Percentiles rank a stretch among this genome's conserved stretches.
Evolutionary conservation across 2,888 invertebrate species (phyloP).

Genomic region (Smittia aterrima): DNA sequence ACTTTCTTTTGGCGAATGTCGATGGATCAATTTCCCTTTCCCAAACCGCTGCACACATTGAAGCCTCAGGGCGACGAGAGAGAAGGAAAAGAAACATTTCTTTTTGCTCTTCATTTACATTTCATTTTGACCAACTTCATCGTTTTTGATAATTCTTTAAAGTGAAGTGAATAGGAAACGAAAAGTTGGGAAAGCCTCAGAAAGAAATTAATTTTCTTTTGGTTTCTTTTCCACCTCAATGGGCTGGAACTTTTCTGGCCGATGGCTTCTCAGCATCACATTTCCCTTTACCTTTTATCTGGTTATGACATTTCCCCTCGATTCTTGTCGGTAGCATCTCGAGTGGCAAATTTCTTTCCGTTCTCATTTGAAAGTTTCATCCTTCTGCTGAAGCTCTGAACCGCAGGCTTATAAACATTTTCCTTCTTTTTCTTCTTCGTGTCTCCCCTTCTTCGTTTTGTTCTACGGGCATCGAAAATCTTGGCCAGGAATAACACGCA

Average conservation of each 20-base stretch:
- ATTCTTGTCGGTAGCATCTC: neutral
- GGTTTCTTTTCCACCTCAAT: neutral
- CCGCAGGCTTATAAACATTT: no score
- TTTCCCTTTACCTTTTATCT: slow-evolving; percentile 1
- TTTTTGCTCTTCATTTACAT: no score
- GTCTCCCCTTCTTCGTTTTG: no score
- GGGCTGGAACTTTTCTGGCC: neutral
- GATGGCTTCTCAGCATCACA: neutral
- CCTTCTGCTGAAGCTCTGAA: neutral
- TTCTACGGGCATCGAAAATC: no score
- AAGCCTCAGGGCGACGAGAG: neutral
- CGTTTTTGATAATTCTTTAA: no score
- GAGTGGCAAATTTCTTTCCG: neutral
- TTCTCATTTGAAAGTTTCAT: neutral
- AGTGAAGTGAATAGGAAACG: no score
- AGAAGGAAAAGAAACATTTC: no score
- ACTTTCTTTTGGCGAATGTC: no score
- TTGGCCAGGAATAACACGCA: neutral
- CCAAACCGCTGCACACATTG: neutral
- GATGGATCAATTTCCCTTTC: no score
- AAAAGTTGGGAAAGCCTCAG: neutral
- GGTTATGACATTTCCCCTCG: neutral
- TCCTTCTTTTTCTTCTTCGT: no score
- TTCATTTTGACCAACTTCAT: no score
- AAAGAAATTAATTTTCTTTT: neutral